A percentile compares a stretch with the other conserved stretches of the same genome.
These are phyloP conservation scores for Schizotus pectinicornis DNA, from an alignment of 2,888 invertebrate species.

Conservation along the genomic window DNA sequence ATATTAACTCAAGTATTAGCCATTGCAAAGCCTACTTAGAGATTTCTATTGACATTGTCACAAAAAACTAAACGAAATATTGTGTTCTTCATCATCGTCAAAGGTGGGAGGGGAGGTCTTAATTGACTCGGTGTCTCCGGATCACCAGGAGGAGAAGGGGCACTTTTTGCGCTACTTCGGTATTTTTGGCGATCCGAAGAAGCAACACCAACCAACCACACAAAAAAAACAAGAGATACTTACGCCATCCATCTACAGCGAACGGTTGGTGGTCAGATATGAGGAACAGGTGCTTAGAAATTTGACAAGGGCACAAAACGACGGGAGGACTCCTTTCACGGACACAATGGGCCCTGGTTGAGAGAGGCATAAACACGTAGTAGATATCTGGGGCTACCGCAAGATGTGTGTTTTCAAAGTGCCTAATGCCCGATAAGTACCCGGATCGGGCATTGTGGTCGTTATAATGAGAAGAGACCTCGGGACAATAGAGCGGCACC, in stretches of 20 bases:
- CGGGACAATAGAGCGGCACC: conserved; percentile 45
- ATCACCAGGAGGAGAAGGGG: no score
- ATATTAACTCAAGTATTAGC: conserved; percentile 56
- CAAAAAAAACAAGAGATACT: not conserved
- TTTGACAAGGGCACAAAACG: conserved; percentile 22
- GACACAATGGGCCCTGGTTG: conserved; percentile 13
- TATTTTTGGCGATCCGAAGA: no score
- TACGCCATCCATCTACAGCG: not conserved
- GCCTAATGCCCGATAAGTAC: conserved; percentile 48
- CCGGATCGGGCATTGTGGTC: conserved; percentile 41
- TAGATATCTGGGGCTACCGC: conserved; percentile 27
- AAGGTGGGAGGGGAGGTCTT: not conserved
- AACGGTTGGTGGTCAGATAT: conserved; percentile 20
- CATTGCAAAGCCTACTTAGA: conserved; percentile 47
- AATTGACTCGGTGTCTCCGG: not conserved
- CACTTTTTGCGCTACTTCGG: no score
- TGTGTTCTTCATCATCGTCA: conserved; percentile 12
- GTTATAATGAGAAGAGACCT: conserved; percentile 47
- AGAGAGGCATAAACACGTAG: conserved; percentile 20
- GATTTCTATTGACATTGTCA: conserved; percentile 38
- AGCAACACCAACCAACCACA: not conserved
- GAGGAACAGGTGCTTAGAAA: conserved; percentile 22
- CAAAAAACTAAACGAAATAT: conserved; percentile 30
- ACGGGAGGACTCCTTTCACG: conserved; percentile 8
- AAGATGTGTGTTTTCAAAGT: conserved; percentile 34